Percentiles rank a stretch among this genome's conserved stretches.
These are phyloP conservation scores for Cacoxenus indagator DNA, from an alignment of 2,888 invertebrate genomes.

Conservation along the genomic window DNA sequence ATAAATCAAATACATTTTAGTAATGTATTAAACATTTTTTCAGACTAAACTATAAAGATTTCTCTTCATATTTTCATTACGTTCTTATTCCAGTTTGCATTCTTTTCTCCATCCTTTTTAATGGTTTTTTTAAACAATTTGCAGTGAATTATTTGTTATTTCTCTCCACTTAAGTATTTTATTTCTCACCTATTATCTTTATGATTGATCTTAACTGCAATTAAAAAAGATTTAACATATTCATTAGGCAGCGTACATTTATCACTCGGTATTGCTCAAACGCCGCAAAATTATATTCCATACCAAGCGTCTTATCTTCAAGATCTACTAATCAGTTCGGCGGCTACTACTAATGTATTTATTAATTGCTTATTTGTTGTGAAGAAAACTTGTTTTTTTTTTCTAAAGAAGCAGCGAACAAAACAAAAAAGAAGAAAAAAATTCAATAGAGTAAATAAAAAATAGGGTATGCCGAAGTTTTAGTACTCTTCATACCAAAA, in stretches of 20 bases:
- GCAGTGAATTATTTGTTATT: not conserved
- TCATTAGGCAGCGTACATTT: not conserved
- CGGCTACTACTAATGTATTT: conserved; percentile 1
- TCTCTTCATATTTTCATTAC: too few relatives aligned
- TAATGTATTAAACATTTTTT: too few relatives aligned
- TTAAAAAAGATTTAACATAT: conserved; percentile 20
- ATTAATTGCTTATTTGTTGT: not conserved
- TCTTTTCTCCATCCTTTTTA: not conserved
- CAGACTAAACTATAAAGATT: too few relatives aligned
- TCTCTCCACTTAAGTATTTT: conserved; percentile 6
- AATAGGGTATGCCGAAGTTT: too few relatives aligned
- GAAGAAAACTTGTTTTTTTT: not conserved
- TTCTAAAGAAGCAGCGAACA: not conserved
- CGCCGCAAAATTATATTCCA: too few relatives aligned
- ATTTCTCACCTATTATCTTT: conserved; percentile 19
- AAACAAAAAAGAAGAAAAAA: not conserved
- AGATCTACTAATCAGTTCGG: conserved; percentile 11
- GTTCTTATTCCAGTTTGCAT: too few relatives aligned
- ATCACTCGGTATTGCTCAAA: not conserved
- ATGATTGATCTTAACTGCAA: conserved; percentile 15
- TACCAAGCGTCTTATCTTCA: conserved; percentile 4
- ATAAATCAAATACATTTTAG: too few relatives aligned
- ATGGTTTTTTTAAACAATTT: too few relatives aligned
- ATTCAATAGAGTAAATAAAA: too few relatives aligned
- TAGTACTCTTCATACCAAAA: too few relatives aligned